These are phyloP conservation scores for Euglossa dilemma DNA, from an alignment of 1,140 invertebrate species.

Conservation along the genomic window DNA sequence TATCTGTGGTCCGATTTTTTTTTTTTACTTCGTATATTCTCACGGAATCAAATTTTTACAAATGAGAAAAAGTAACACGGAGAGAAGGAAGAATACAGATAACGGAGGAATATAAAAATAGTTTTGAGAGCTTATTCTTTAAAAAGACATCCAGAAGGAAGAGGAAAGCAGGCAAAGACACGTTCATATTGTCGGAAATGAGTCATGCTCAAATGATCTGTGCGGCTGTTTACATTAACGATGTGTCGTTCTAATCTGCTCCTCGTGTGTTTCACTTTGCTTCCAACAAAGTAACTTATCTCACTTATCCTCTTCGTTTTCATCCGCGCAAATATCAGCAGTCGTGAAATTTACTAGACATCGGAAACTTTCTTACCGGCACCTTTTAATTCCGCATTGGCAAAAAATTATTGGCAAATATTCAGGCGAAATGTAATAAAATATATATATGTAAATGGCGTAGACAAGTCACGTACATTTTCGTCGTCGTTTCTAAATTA, in stretches of 20 bases:
- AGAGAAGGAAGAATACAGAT: too few species aligned
- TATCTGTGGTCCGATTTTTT: neutral
- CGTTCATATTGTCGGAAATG: slow-evolving; percentile 21
- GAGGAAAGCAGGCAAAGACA: neutral
- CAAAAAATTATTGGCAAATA: too few species aligned
- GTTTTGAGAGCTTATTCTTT: neutral
- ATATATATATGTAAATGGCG: neutral
- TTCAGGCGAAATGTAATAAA: neutral
- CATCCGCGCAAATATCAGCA: neutral
- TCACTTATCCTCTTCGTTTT: neutral
- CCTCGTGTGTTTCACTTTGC: slow-evolving; percentile 1
- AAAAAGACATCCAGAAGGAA: neutral
- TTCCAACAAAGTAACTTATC: slow-evolving; percentile 1
- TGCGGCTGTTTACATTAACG: slow-evolving; percentile 24
- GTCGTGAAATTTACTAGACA: neutral
- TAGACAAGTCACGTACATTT: neutral
- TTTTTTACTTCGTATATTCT: neutral
- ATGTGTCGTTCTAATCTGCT: slow-evolving; percentile 15
- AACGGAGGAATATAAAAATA: neutral
- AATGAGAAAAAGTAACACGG: neutral
- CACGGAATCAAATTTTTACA: neutral
- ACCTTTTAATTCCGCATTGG: neutral
- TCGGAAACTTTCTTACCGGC: neutral
- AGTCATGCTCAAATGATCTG: slow-evolving; percentile 34
- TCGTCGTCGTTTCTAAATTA: neutral